Evolutionary conservation across 2,888 invertebrate species (phyloP), one percentile per base, ranked within the genome.

Genomic region (Anodontia alba): DNA sequence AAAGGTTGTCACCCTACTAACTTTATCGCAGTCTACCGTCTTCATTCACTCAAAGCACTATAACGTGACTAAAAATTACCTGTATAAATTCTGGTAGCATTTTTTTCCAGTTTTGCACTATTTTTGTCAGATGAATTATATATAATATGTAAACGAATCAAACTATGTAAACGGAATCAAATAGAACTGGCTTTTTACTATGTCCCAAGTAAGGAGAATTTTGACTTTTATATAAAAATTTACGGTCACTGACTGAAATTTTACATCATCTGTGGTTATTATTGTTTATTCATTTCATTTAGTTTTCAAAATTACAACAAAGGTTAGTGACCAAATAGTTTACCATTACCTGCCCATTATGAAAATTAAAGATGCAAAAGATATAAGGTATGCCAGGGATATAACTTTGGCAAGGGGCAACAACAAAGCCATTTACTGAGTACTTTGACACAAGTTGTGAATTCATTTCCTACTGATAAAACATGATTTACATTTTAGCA

Each of bases 241-340:
- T 31, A 33, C 7, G 62, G 31, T 33, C 31, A 62, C 31, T 31
- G 33, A 3, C 33, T 10, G 12, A 10, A 7, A 33, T 31, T 57
- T 62, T 62, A 33, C 33, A 31, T 62, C 31, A 33, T 62, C 33
- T 62, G 31, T 33, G 10, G 8, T 8, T 17, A 20, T 33, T 62
- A 62, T 33, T 62, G 62, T 62, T 62, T 62, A 62, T 62, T 1
- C 31, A 33, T 62, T 62, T 62, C 12, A 62, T 57, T 57, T 62
- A 62, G 23, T 57, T 57, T 57, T 38, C 54, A 23, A 46, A 46
- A 46, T n/a, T 5, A 23, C 3, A 31, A 62, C 33, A 62, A 62
- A 62, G 62, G 62, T 62, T 62, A 33, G 62, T 62, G 62, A 33
- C 62, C 62, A 33, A 62, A 62, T 17, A 17, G 5, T 23, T 5